Evolutionary conservation across 2,888 invertebrate genomes (phyloP).

Genomic region (Dasysyrphus albostriatus): DNA sequence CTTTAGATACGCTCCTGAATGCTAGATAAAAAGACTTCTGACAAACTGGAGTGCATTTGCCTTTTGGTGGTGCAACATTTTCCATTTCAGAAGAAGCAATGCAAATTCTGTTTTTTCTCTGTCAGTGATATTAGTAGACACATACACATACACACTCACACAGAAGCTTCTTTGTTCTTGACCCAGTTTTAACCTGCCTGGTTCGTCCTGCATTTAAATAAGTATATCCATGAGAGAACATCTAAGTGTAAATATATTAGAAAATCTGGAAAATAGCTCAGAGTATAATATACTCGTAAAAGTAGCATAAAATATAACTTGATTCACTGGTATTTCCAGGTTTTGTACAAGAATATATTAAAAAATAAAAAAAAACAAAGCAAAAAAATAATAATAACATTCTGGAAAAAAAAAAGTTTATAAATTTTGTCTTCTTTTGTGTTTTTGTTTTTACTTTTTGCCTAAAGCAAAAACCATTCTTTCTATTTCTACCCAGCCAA

Average conservation of each 20-base stretch:
- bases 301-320: background rate
- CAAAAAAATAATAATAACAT: slow-evolving; percentile 9
- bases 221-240: background rate
- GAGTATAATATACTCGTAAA: slow-evolving; percentile 1
- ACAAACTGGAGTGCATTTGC: slow-evolving; percentile 55
- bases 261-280: slow-evolving; percentile 44
- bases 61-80: slow-evolving; percentile 52
- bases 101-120: slow-evolving; percentile 35
- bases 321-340: background rate
- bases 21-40: background rate
- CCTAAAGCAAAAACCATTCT: slow-evolving; percentile 24
- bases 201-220: slow-evolving; percentile 20
- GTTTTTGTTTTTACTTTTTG: background rate
- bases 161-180: slow-evolving; percentile 64
- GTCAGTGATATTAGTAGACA: slow-evolving; percentile 1
- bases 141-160: slow-evolving; percentile 4
- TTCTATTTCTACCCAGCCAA: background rate
- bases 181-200: slow-evolving; percentile 44
- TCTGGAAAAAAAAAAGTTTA: slow-evolving; percentile 4
- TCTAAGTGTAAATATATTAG: background rate
- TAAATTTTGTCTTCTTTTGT: background rate
- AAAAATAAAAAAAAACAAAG: background rate
- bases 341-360: slow-evolving; percentile 5
- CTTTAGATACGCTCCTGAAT: background rate
- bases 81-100: slow-evolving; percentile 8